Base-by-base conservation (phyloP, 2,797 vertebrate genomes). In the Catharus ustulatus region DNA sequence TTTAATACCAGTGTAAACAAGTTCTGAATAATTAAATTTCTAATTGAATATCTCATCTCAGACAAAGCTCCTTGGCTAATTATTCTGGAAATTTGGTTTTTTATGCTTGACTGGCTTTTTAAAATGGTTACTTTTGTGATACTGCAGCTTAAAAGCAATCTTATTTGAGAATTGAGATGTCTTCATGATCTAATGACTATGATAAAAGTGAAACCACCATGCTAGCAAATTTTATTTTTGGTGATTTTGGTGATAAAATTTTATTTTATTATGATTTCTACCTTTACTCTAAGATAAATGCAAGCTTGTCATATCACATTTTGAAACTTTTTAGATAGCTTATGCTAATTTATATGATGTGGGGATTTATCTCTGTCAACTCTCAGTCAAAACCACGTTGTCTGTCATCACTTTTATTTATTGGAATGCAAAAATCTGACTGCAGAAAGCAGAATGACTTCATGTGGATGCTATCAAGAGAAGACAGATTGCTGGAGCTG, bases 271-370 rank as follows among this genome's bases (percentile, higher is more conserved):
- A 2, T 38, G 20, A 36, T 91, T 87, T 93, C 73, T 78, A 20
- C 46, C 48, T 81, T 86, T 83, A 77, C 51, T 5, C 0, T 66
- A 68, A 90, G 51, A 84, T 40, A 95, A 93, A 81, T 81, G 62
- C n/a, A 84, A 78, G 46, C 29, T 78, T 86, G 54, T 10, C n/a
- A 78, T 23, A 48, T 84, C 62, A 78, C 16, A 43, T 62, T 90
- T 75, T 93, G 54, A 73, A 91, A 75, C 11, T 58, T 86, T 95
- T 95, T 75, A 72, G 58, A 55, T 30, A 82, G 32, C 17, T 90
- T 81, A 75, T 84, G 69, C 32, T 86, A 81, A 87, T 88, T 91
- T 75, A 88, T 77, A 19, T 73, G 59, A 73, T 73, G 27, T 81
- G 36, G 12, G 57, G 61, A 63, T 92, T 76, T 51, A 66, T 81